A percentile compares a stretch with the other conserved stretches of the same genome.
Conservation (phyloP, 2,888 invertebrate species). For the Caenorhabditis afra region DNA sequence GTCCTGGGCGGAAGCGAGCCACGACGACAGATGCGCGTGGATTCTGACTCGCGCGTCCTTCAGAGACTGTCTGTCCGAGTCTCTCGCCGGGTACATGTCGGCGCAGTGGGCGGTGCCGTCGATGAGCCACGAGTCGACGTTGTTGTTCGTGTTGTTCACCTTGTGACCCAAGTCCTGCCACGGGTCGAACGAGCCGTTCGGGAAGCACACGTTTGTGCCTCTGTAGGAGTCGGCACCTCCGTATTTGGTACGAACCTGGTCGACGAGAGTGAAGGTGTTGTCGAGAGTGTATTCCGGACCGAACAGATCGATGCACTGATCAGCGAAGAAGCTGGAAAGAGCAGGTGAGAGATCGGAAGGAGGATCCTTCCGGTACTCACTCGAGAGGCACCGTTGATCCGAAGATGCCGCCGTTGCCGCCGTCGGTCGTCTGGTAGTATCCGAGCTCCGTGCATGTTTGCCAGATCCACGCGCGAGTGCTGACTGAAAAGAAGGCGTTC, state of each 20-base stretch:
- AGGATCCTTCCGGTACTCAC: slow-evolving; percentile 28
- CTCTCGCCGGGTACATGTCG: slow-evolving; percentile 70
- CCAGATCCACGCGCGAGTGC: slow-evolving; percentile 90
- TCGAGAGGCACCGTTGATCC: slow-evolving; percentile 68
- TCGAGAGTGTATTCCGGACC: slow-evolving; percentile 58
- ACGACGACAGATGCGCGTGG: slow-evolving; percentile 58
- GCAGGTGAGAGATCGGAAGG: background rate
- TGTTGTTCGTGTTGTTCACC: slow-evolving; percentile 33
- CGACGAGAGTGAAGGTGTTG: slow-evolving; percentile 54
- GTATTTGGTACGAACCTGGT: slow-evolving; percentile 55
- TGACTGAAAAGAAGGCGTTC: slow-evolving; percentile 58
- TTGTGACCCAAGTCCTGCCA: slow-evolving; percentile 65
- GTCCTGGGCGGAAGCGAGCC: slow-evolving; percentile 55
- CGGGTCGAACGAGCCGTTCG: slow-evolving; percentile 67
- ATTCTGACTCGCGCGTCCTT: slow-evolving; percentile 58
- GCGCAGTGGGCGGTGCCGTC: slow-evolving; percentile 73
- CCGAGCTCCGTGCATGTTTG: slow-evolving; percentile 97
- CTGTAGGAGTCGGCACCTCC: slow-evolving; percentile 61
- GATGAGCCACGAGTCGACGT: slow-evolving; percentile 67
- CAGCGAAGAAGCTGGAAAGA: slow-evolving; percentile 64
- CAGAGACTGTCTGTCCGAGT: slow-evolving; percentile 51
- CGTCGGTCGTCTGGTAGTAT: slow-evolving; percentile 91
- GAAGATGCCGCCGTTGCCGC: slow-evolving; percentile 65
- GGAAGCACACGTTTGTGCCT: slow-evolving; percentile 69
- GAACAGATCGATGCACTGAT: slow-evolving; percentile 66